A percentile compares a stretch with the other conserved stretches of the same genome.
Conservation (phyloP, 1,140 invertebrate species). For the Euwallacea fornicatus region DNA sequence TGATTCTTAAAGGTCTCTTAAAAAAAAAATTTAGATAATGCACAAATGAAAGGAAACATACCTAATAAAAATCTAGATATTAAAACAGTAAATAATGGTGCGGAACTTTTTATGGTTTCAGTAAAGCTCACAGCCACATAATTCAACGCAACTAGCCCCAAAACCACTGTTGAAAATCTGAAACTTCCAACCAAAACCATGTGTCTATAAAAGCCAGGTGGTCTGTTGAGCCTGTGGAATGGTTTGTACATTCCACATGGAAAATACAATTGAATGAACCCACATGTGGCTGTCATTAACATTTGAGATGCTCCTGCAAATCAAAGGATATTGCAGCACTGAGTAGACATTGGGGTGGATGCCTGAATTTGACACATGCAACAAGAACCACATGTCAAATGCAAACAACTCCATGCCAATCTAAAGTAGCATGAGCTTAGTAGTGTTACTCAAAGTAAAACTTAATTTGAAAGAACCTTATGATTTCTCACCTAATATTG, state of each 20-base stretch:
- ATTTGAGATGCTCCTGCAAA: conserved; percentile 71
- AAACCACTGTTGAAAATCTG: conserved; percentile 74
- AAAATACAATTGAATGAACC: conserved; percentile 76
- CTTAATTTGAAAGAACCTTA: too few species aligned
- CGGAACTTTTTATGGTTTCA: conserved; percentile 85
- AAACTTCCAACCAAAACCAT: conserved; percentile 78
- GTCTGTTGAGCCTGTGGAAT: conserved; percentile 63
- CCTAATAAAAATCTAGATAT: conserved; percentile 73
- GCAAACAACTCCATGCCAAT: too few species aligned
- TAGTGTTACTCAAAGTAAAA: too few species aligned
- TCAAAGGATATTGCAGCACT: background rate
- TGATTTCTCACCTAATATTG: conserved; percentile 62
- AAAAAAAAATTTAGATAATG: too few species aligned
- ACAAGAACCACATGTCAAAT: too few species aligned
- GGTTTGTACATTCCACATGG: conserved; percentile 74
- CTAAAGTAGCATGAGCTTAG: too few species aligned
- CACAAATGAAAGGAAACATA: conserved; percentile 47
- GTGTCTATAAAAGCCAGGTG: conserved; percentile 73
- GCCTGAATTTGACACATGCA: too few species aligned
- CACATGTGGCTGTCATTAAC: conserved; percentile 75
- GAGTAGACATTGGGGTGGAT: background rate
- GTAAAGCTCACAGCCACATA: conserved; percentile 86
- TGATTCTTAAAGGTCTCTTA: too few species aligned
- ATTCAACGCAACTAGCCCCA: conserved; percentile 78
- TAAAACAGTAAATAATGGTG: conserved; percentile 80